Evolutionary conservation across 2,888 invertebrate genomes (phyloP).

Genomic region (Apodemia duryi): DNA sequence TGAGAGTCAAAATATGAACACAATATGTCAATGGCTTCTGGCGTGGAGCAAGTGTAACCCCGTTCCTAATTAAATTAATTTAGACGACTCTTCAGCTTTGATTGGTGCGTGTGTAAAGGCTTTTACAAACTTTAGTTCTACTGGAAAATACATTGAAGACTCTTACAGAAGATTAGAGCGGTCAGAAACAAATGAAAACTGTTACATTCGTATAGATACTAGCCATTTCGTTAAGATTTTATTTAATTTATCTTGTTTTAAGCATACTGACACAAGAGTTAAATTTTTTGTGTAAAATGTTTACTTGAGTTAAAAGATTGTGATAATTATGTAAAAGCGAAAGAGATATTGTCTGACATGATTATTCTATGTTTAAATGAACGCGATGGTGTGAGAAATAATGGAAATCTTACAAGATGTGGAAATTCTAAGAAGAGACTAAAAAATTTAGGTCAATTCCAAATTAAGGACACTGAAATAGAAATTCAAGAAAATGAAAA

Average conservation of each 20-base stretch:
- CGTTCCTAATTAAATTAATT: not conserved
- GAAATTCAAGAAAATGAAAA: not conserved
- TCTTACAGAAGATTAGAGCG: not conserved
- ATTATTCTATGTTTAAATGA: not conserved
- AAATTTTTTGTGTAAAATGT: constrained; percentile 4
- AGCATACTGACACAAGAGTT: not conserved
- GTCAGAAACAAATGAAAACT: not conserved
- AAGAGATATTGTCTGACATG: not conserved
- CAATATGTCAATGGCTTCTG: not conserved
- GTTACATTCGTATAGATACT: not conserved
- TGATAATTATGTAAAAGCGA: not conserved
- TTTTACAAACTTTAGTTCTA: not conserved
- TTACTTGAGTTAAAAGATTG: not conserved
- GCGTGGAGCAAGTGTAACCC: not conserved
- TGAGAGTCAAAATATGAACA: not conserved
- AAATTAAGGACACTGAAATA: not conserved
- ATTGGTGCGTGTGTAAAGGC: not conserved
- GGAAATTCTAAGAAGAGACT: not conserved
- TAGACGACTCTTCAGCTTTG: not conserved
- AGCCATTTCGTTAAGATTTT: not conserved
- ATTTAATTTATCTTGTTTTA: not conserved
- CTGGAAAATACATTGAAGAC: not conserved
- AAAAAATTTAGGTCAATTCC: not conserved
- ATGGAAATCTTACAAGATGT: not conserved
- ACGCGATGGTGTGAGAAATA: not conserved